These are phyloP conservation scores for Antheraea yamamai DNA, from an alignment of 2,888 invertebrate species.

Conservation along the genomic window DNA sequence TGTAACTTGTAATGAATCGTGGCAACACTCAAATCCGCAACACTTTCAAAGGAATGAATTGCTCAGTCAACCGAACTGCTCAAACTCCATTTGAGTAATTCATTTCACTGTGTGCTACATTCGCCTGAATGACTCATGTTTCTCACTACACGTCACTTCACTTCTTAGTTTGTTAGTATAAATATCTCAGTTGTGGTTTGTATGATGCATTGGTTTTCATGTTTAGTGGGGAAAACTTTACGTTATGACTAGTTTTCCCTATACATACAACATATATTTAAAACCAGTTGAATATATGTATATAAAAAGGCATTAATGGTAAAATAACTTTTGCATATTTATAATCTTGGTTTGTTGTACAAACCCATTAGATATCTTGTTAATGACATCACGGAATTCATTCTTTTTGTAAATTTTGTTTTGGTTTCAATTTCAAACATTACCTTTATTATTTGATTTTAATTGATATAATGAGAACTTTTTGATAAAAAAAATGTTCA, in stretches of 20 bases:
- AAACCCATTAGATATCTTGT: too few relatives aligned
- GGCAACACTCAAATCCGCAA: neutral
- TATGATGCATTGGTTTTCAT: neutral
- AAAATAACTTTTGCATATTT: too few relatives aligned
- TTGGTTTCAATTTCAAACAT: too few relatives aligned
- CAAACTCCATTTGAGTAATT: neutral
- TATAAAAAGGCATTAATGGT: too few relatives aligned
- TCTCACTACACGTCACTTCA: neutral
- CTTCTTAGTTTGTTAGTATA: neutral
- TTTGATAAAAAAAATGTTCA: neutral
- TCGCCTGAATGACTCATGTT: neutral
- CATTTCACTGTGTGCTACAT: neutral
- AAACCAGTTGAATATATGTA: too few relatives aligned
- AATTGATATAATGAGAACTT: too few relatives aligned
- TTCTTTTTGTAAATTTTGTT: too few relatives aligned
- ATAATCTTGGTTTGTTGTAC: too few relatives aligned
- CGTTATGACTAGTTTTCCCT: neutral
- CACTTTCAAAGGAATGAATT: too few relatives aligned
- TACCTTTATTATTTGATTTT: too few relatives aligned
- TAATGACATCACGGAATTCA: too few relatives aligned
- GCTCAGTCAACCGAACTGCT: neutral
- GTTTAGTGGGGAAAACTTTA: neutral
- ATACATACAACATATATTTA: too few relatives aligned
- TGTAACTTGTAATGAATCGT: conserved; percentile 9
- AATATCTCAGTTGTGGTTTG: neutral